Evolutionary conservation across 2,113 vertebrate genomes (phyloP).

Genomic region (Callithrix jacchus): DNA sequence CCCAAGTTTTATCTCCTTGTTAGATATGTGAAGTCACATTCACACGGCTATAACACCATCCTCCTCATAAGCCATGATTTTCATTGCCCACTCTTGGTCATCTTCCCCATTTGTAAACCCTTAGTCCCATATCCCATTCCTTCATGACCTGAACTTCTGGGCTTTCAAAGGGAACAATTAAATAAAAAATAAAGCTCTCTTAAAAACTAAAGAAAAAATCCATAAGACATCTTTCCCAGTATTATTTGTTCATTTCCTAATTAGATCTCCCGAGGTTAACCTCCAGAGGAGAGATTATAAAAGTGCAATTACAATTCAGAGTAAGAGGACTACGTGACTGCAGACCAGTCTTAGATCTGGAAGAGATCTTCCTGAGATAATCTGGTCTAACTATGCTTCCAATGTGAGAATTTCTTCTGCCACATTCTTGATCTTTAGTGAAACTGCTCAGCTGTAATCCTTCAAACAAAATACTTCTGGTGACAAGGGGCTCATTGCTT

Average conservation of each 20-base stretch:
- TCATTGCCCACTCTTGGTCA: neutral
- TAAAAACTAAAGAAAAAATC: neutral
- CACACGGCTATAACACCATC: neutral
- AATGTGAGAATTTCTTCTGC: neutral
- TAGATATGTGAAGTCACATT: neutral
- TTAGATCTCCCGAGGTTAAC: neutral
- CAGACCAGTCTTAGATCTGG: neutral
- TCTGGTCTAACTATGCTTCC: neutral
- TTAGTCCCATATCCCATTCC: neutral
- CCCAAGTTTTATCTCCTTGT: neutral
- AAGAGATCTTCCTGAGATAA: neutral
- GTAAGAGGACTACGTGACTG: neutral
- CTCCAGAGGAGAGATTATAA: neutral
- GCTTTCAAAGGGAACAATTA: neutral
- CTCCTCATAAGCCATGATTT: neutral
- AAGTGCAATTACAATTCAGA: neutral
- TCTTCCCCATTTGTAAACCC: constrained; percentile 7
- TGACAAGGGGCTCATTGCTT: neutral
- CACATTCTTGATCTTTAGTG: constrained; percentile 5
- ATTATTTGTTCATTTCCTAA: neutral
- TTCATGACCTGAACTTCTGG: constrained; percentile 7
- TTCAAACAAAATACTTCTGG: neutral
- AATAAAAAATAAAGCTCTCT: neutral
- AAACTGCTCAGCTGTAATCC: neutral
- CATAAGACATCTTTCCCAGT: neutral